Percentiles rank a stretch among this genome's conserved stretches.
phyloP scores from a whole-genome alignment of 2,888 invertebrate species.

The Strigamia crassipes region DNA sequence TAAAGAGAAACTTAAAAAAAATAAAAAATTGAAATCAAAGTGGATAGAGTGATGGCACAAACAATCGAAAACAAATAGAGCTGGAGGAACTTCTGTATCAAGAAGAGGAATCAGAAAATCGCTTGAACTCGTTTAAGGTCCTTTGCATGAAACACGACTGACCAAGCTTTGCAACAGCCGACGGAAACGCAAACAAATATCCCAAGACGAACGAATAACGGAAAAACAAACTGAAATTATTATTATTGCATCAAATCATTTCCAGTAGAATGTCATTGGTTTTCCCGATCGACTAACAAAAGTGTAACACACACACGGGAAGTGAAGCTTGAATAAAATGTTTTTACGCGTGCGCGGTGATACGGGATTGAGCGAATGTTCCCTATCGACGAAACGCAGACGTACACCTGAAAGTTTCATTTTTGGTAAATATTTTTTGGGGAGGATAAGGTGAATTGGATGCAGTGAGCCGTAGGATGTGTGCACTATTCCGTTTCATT shows the following conservation, averaged over 20 bases:
- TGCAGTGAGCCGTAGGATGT: slow-evolving; percentile 30
- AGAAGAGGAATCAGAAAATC: too few species aligned
- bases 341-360: neutral
- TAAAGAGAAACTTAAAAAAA: neutral
- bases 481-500: slow-evolving; percentile 30
- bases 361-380: neutral
- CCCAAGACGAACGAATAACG: too few species aligned
- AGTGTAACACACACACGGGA: too few species aligned
- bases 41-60: too few species aligned
- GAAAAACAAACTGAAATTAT: too few species aligned
- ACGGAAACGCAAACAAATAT: too few species aligned
- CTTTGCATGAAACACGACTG: too few species aligned
- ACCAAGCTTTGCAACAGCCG: too few species aligned
- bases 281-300: neutral
- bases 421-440: slow-evolving; percentile 25
- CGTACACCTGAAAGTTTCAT: slow-evolving; percentile 23
- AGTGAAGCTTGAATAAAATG: neutral
- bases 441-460: slow-evolving; percentile 19
- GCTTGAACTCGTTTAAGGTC: too few species aligned
- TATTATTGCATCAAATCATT: neutral
- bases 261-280: neutral
- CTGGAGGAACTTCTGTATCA: too few species aligned
- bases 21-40: too few species aligned
- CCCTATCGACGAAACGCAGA: slow-evolving; percentile 4
- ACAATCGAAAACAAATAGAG: too few species aligned